These are phyloP conservation scores for Tiphia femorata DNA, from an alignment of 2,888 invertebrate species.

Conservation along the genomic window DNA sequence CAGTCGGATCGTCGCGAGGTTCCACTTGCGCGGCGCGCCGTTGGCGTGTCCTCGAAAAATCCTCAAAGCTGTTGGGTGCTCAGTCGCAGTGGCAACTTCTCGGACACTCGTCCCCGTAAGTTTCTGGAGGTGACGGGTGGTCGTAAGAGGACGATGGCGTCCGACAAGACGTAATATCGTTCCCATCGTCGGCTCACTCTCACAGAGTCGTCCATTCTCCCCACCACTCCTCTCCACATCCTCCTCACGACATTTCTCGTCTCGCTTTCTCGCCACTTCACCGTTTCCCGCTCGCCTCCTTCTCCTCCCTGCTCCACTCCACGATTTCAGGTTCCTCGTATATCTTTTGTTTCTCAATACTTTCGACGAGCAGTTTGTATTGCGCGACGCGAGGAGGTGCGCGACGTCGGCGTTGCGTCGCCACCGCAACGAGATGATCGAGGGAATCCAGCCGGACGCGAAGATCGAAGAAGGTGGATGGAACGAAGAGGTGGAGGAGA, in stretches of 20 bases:
- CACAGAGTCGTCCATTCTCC: constrained; percentile 31
- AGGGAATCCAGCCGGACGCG: constrained; percentile 17
- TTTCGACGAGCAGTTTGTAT: constrained; percentile 43
- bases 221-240: constrained; percentile 8
- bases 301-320: background rate
- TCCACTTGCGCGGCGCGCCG: background rate
- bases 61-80: constrained; percentile 18
- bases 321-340: constrained; percentile 21
- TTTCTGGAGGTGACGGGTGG: constrained; percentile 39
- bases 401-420: constrained; percentile 5
- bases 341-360: constrained; percentile 51
- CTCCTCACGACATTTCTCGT: background rate
- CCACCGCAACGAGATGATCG: constrained; percentile 6
- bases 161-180: constrained; percentile 46
- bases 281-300: background rate
- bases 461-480: constrained; percentile 24
- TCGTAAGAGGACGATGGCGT: constrained; percentile 38
- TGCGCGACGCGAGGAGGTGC: constrained; percentile 26
- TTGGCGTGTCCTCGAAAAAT: constrained; percentile 27
- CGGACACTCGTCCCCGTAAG: constrained; percentile 26
- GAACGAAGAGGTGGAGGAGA: constrained; percentile 4
- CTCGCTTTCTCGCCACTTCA: background rate
- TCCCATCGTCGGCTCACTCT: constrained; percentile 42
- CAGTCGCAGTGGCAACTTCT: constrained; percentile 24
- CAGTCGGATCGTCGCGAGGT: background rate